Evolutionary conservation across 1,140 invertebrate species (phyloP).

Genomic region (Drosophila obscura): DNA sequence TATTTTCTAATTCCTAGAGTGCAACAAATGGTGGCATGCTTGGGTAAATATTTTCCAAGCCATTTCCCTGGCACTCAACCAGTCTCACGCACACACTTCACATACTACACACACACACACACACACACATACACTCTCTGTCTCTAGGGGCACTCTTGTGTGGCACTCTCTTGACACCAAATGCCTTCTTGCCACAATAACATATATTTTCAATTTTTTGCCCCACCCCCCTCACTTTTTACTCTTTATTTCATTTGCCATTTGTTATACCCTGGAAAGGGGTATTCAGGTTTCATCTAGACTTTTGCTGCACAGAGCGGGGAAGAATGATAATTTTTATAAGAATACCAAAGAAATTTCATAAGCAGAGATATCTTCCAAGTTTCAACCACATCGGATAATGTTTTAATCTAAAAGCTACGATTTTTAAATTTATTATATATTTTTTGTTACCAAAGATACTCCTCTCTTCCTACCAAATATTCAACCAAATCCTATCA

Average conservation of each 20-base stretch:
- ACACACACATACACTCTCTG: not conserved
- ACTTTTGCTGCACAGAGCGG: too few relatives aligned
- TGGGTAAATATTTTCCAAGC: conserved; percentile 29
- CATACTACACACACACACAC: not conserved
- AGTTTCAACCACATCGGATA: too few relatives aligned
- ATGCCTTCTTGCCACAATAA: conserved; percentile 23
- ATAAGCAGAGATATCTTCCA: too few relatives aligned
- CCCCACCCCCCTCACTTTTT: not conserved
- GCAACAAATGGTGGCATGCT: not conserved
- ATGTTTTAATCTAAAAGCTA: too few relatives aligned
- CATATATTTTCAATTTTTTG: conserved; percentile 39
- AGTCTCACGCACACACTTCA: conserved; percentile 23
- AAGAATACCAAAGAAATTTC: too few relatives aligned
- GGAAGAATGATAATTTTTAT: conserved; percentile 5
- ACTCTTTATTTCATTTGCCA: conserved; percentile 26
- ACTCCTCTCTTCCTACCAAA: too few relatives aligned
- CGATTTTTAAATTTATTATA: too few relatives aligned
- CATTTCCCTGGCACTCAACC: conserved; percentile 19
- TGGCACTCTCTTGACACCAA: conserved; percentile 47
- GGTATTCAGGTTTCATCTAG: too few relatives aligned
- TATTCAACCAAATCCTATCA: too few relatives aligned
- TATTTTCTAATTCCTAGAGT: too few relatives aligned
- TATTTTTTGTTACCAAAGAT: too few relatives aligned
- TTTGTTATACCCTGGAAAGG: too few relatives aligned
- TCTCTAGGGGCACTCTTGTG: not conserved